A percentile compares a stretch with the other conserved stretches of the same genome.
These are phyloP conservation scores for Scaptomyza montana DNA, from an alignment of 1,140 invertebrate genomes.

Conservation along the genomic window DNA sequence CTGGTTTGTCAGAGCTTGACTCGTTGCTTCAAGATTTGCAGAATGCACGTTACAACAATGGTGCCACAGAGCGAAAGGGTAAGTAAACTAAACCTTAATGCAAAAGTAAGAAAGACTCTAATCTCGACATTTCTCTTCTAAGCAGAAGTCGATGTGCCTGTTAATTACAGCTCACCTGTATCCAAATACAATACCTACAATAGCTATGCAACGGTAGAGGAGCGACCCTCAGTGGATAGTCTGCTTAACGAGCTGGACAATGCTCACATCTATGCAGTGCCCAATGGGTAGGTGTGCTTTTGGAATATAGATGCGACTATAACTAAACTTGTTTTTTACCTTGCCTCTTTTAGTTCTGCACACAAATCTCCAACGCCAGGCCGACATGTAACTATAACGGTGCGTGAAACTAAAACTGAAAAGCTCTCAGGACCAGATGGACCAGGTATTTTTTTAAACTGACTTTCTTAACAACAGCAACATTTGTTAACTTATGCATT, in stretches of 20 bases:
- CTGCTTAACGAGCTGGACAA: slow-evolving; percentile 92
- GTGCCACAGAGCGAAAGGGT: slow-evolving; percentile 80
- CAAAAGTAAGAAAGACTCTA: neutral
- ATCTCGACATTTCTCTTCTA: neutral
- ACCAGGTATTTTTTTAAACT: slow-evolving; percentile 64
- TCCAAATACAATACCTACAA: slow-evolving; percentile 78
- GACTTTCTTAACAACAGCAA: neutral
- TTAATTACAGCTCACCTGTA: slow-evolving; percentile 71
- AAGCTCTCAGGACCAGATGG: slow-evolving; percentile 84
- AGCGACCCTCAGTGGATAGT: slow-evolving; percentile 92
- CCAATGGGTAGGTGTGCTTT: slow-evolving; percentile 86
- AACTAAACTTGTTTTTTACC: neutral
- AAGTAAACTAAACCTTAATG: neutral
- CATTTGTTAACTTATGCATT: neutral
- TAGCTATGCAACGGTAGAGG: slow-evolving; percentile 76
- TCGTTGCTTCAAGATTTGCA: slow-evolving; percentile 95
- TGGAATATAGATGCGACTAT: neutral
- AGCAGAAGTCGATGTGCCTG: slow-evolving; percentile 70
- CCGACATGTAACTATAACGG: slow-evolving; percentile 88
- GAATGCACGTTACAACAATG: slow-evolving; percentile 89
- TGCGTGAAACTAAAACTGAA: slow-evolving; percentile 87
- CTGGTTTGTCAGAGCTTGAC: slow-evolving; percentile 95
- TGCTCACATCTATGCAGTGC: slow-evolving; percentile 86
- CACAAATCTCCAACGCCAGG: slow-evolving; percentile 85
- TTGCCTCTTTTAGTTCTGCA: slow-evolving; percentile 37